Percentiles rank a stretch among this genome's conserved stretches.
These are phyloP conservation scores for Tinamus guttatus DNA, from an alignment of 2,113 vertebrate species.

Conservation along the genomic window DNA sequence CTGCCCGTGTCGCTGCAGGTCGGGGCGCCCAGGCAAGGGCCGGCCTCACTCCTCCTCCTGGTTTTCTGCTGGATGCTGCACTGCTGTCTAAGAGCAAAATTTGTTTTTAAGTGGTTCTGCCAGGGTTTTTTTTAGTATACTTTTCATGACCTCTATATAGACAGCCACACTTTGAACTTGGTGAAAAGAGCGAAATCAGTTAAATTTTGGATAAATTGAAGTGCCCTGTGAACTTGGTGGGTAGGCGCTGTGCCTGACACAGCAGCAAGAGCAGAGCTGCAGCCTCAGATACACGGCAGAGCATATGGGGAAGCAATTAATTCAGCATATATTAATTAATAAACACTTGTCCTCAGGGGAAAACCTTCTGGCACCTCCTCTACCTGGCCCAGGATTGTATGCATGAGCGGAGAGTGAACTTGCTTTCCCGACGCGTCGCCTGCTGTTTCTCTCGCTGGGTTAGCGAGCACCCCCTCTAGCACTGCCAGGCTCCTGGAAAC, in stretches of 20 bases:
- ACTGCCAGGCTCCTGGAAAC: background rate
- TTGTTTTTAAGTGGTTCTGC: background rate
- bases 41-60: background rate
- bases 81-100: background rate
- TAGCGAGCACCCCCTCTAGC: background rate
- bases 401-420: background rate
- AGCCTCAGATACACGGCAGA: background rate
- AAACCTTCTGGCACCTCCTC: background rate
- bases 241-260: background rate
- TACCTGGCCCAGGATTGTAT: background rate
- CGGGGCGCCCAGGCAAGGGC: accelerated
- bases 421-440: slow-evolving; percentile 17
- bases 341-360: background rate
- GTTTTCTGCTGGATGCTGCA: accelerated
- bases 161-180: background rate
- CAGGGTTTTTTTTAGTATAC: background rate
- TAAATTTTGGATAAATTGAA: background rate
- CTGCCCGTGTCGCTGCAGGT: background rate
- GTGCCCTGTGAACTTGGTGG: background rate
- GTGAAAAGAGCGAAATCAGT: background rate
- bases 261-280: background rate
- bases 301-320: slow-evolving; percentile 17
- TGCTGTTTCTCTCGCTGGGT: background rate
- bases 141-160: accelerated
- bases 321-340: slow-evolving; percentile 47